Evolutionary conservation across 2,888 invertebrate genomes (phyloP).

Genomic region (Drosophila subsilvestris): DNA sequence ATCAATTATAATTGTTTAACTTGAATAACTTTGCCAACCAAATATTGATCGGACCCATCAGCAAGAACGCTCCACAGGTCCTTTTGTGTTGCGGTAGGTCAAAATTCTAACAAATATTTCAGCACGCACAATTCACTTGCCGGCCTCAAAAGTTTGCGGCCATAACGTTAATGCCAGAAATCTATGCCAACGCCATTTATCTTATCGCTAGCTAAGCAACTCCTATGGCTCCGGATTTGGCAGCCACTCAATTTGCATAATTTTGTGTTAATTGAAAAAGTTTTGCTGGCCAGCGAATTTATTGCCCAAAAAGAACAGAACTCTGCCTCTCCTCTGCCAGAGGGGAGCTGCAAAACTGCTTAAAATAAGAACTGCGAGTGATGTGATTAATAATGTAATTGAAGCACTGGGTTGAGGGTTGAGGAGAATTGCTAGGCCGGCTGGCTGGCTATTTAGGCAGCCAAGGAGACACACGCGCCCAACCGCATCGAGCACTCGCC

Average conservation of each 20-base stretch:
- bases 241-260: conserved; percentile 69
- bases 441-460: conserved; percentile 9
- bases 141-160: background rate
- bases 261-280: conserved; percentile 75
- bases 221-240: conserved; percentile 38
- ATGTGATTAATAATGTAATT: conserved; percentile 68
- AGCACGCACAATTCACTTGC: background rate
- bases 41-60: background rate
- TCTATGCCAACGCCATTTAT: conserved; percentile 39
- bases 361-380: conserved; percentile 61
- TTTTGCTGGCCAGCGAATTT: conserved; percentile 57
- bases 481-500: conserved; percentile 23
- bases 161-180: conserved; percentile 14
- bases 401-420: conserved; percentile 34
- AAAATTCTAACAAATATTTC: conserved; percentile 1
- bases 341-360: conserved; percentile 51
- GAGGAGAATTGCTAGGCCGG: background rate
- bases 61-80: background rate
- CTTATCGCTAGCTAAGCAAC: conserved; percentile 45
- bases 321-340: background rate
- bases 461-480: conserved; percentile 23
- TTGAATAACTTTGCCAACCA: background rate
- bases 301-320: conserved; percentile 21
- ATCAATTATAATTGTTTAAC: conserved; percentile 3
- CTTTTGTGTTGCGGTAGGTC: conserved; percentile 20